These are phyloP conservation scores for Catagonus wagneri DNA, from an alignment of 2,113 vertebrate genomes.

Conservation along the genomic window DNA sequence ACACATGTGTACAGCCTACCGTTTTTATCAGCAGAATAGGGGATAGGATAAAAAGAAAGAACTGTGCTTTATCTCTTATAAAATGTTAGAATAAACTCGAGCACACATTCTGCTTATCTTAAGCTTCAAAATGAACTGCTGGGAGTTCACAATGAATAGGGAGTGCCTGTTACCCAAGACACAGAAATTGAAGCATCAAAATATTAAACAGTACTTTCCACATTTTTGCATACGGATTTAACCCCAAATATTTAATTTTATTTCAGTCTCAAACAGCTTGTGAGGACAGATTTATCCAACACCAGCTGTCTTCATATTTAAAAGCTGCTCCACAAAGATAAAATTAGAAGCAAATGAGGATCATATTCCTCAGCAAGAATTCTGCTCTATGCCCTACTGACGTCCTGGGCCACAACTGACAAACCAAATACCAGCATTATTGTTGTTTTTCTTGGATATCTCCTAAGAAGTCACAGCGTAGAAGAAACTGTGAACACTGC, in stretches of 20 bases:
- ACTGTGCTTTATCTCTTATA: neutral
- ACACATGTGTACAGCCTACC: conserved; percentile 46
- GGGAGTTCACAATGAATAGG: neutral
- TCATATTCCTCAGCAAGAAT: conserved; percentile 79
- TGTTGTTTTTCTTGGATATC: conserved; percentile 58
- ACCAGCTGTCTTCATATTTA: conserved; percentile 88
- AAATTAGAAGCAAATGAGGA: conserved; percentile 86
- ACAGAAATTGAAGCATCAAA: conserved; percentile 53
- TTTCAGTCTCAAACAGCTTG: conserved; percentile 61
- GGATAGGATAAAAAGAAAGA: conserved; percentile 52
- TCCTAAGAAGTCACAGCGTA: conserved; percentile 33
- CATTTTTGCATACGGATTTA: conserved; percentile 77
- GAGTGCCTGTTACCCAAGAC: conserved; percentile 60
- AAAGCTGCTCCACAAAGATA: conserved; percentile 82
- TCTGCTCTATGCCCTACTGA: conserved; percentile 47
- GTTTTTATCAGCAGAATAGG: neutral
- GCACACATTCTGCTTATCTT: conserved; percentile 23
- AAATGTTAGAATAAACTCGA: conserved; percentile 34
- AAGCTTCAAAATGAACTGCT: neutral
- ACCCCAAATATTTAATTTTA: conserved; percentile 80
- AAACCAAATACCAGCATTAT: conserved; percentile 49
- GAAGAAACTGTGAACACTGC: neutral
- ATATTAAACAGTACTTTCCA: conserved; percentile 70
- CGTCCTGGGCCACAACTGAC: conserved; percentile 4
- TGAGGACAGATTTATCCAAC: conserved; percentile 82